Base-by-base conservation (phyloP, 2,888 invertebrate genomes). In the Xestia xanthographa region DNA sequence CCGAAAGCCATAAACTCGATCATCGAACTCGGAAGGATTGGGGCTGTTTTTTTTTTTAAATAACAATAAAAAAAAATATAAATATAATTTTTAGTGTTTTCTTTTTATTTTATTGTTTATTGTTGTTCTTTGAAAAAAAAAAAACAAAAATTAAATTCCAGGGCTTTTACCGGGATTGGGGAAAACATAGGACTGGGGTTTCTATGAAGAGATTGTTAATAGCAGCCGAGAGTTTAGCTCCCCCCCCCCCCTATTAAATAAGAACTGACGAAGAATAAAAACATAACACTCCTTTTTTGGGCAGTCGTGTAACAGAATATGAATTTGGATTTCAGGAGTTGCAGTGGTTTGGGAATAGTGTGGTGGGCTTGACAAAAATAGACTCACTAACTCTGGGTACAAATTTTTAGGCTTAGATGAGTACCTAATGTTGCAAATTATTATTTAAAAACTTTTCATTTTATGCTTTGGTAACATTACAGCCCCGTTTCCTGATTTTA, bases 401-500 rank as follows among this genome's bases (percentile, higher is more conserved):
- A 20, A 22, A 11, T 22, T 60, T 17, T 12, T 11, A 1, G 22
- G 34, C 20, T 22, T 38, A n/a, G 12, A 38, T 38, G 12, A 22
- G 38, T 38, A n/a, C n/a, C n/a, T n/a, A n/a, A 29, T 29, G 6
- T 17, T 26, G 56, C 2, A 2, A 56, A 56, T 5, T 2, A 14
- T n/a, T 0, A 26, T n/a, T 56, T 20, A 22, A 38, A 20, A 20
- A 58, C 34, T 60, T 38, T 38, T 48, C 0, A 50, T 22, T 29
- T 14, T 29, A 38, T 29, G 9, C 4, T 76, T 43, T 60, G 12
- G 0, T n/a, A 22, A 43, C 8, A 43, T 82, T 77, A 17, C 79
- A 87, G 87, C 48, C 0, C 66, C 72, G 0, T 82, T 77, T 41
- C 80, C 77, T 50, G 77, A 50, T 11, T 76, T 86, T 34, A 74